Conservation (phyloP, 2,888 invertebrate genomes). For the Brachypterus glaber region DNA sequence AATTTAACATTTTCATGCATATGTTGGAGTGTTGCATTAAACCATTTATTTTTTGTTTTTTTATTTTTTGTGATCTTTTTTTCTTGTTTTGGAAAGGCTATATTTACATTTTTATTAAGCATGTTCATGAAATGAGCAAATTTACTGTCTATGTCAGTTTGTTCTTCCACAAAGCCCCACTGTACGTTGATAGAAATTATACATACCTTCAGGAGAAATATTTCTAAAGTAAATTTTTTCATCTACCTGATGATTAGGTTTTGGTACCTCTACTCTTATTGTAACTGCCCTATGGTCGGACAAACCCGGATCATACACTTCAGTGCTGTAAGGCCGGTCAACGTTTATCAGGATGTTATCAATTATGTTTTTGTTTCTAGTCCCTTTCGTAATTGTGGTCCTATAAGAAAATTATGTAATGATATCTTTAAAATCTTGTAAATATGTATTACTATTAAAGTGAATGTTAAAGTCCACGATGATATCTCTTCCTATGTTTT, state of each 20-base stretch:
- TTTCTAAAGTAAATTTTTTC: background rate
- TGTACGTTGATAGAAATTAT: too few species aligned
- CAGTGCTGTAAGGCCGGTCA: background rate
- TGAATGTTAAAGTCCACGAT: background rate
- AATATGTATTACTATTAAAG: background rate
- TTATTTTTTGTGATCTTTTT: background rate
- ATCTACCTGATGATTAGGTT: background rate
- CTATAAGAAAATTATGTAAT: background rate
- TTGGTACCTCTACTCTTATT: background rate
- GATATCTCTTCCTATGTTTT: background rate
- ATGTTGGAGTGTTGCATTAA: background rate
- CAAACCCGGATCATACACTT: background rate
- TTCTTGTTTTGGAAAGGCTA: background rate
- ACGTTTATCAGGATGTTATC: background rate
- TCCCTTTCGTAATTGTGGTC: background rate
- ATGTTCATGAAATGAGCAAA: too few species aligned
- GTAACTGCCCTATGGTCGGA: background rate
- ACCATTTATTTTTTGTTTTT: background rate
- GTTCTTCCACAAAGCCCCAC: too few species aligned
- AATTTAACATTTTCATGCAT: background rate
- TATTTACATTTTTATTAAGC: too few species aligned
- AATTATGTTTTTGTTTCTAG: background rate
- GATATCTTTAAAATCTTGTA: background rate
- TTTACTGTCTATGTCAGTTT: too few species aligned
- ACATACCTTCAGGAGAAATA: too few species aligned